Percentiles rank a stretch among this genome's conserved stretches.
These are phyloP conservation scores for Agonopterix alstromeriana DNA, from an alignment of 2,888 invertebrate species.

Conservation along the genomic window DNA sequence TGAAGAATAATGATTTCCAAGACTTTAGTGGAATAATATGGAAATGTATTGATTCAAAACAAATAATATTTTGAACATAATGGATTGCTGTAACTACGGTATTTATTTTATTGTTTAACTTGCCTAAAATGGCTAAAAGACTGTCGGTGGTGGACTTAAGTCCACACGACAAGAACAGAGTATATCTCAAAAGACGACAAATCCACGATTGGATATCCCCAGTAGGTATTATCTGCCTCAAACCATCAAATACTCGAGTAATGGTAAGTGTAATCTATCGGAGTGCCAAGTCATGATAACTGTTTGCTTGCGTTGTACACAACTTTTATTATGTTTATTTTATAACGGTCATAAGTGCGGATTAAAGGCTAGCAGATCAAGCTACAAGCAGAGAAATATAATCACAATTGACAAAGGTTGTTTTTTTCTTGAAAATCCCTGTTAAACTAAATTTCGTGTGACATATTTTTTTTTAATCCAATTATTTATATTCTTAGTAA, in stretches of 20 bases:
- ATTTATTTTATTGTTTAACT: too few species aligned
- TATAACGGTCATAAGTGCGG: constrained; percentile 4
- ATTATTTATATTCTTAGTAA: too few species aligned
- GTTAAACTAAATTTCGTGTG: too few species aligned
- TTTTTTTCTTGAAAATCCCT: too few species aligned
- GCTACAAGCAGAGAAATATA: not conserved
- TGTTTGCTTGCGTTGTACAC: constrained; percentile 38
- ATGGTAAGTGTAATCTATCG: constrained; percentile 64
- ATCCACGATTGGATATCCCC: constrained; percentile 51
- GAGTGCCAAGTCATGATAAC: constrained; percentile 61
- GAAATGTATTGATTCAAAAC: too few species aligned
- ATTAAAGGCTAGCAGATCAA: not conserved
- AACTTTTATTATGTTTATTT: constrained; percentile 28
- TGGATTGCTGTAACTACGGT: too few species aligned
- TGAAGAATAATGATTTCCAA: too few species aligned
- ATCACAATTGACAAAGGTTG: not conserved
- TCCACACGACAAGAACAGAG: not conserved
- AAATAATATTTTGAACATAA: too few species aligned
- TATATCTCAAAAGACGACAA: constrained; percentile 21
- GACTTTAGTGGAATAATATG: too few species aligned
- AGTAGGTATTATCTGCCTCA: constrained; percentile 51
- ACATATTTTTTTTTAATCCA: too few species aligned
- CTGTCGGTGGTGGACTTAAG: not conserved
- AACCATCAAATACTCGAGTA: constrained; percentile 36
- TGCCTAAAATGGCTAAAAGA: too few species aligned